Evolutionary conservation across 2,113 vertebrate genomes (phyloP), one percentile per base, ranked within the genome.

Genomic region (Ardeotis arabs): DNA sequence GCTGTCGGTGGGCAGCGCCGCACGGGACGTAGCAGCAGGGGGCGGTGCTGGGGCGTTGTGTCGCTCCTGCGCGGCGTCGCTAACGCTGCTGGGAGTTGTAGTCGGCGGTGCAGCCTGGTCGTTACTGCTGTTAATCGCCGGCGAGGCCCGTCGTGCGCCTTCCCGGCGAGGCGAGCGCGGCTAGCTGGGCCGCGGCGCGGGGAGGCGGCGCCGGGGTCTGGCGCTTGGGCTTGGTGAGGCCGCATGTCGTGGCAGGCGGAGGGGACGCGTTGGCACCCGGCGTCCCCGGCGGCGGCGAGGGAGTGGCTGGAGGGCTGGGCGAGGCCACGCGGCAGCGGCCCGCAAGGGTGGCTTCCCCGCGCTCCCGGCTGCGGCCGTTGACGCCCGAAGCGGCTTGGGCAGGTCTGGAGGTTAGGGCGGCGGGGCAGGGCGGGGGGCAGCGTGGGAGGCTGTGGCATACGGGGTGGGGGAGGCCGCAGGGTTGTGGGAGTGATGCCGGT

Each of bases 181-280:
- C 10, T 10, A 10, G n/a, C 1, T 7, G 9, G 28, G 44, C 10
- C 4, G 29, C 25, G 31, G 24, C 6, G 23, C 10, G 3, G 12
- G 5, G 27, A 9, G 16, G 29, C 4, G n/a, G 19, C 7, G 28
- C 24, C 6, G 15, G n/a, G 28, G 9, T 55, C 20, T 8, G 19
- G 17, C 14, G 27, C 27, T 53, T 5, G 12, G 8, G 16, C 20
- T 39, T 8, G 33, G 75, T 72, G 75, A 77, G 47, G 25, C 33
- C 6, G 5, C 39, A 19, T 35, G n/a, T 17, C 14, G 23, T 3
- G 18, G 41, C 22, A 10, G 63, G 25, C 52, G 16, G 28, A 33
- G 31, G 24, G 15, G 28, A 17, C 24, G 35, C 33, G 52, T 3
- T 72, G 68, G 13, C 62, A 18, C 35, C 39, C 33, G 73, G 59